These are phyloP conservation scores for Orientallactaga bullata DNA, from an alignment of 2,113 vertebrate species.

Conservation along the genomic window DNA sequence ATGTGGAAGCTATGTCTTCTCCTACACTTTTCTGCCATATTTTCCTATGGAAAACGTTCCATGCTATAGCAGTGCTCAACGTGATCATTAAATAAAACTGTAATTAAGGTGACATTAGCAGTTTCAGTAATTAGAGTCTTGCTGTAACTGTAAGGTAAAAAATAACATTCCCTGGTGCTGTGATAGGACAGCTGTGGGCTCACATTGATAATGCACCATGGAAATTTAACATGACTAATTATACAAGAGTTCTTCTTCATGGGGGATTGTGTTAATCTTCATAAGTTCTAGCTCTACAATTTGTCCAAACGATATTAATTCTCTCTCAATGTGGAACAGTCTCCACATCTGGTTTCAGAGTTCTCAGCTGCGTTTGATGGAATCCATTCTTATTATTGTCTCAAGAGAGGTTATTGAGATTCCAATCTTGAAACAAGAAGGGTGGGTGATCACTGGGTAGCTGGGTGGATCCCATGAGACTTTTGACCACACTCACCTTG, in stretches of 20 bases:
- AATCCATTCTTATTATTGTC: not conserved
- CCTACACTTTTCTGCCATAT: conserved; percentile 48
- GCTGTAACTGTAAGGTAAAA: conserved; percentile 77
- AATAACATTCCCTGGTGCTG: conserved; percentile 70
- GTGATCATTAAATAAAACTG: conserved; percentile 80
- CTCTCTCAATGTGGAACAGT: not conserved
- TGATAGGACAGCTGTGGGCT: conserved; percentile 71
- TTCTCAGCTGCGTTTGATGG: not conserved
- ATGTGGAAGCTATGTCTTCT: not conserved
- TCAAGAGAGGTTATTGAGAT: not conserved
- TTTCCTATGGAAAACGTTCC: conserved; percentile 63
- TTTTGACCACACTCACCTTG: not conserved
- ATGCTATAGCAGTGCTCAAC: conserved; percentile 70
- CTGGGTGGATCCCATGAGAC: not conserved
- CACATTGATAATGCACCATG: conserved; percentile 72
- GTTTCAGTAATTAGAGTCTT: conserved; percentile 81
- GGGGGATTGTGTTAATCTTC: conserved; percentile 67
- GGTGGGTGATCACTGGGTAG: not conserved
- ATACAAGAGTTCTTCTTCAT: conserved; percentile 59
- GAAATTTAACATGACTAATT: conserved; percentile 78
- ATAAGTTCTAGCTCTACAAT: conserved; percentile 47
- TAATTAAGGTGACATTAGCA: conserved; percentile 80
- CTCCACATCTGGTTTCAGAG: not conserved
- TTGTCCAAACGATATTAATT: conserved; percentile 1
- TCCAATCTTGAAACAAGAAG: not conserved